Evolutionary conservation across 2,113 vertebrate genomes (phyloP), one percentile per base, ranked within the genome.

Genomic region (Nothocercus nigrocapillus): DNA sequence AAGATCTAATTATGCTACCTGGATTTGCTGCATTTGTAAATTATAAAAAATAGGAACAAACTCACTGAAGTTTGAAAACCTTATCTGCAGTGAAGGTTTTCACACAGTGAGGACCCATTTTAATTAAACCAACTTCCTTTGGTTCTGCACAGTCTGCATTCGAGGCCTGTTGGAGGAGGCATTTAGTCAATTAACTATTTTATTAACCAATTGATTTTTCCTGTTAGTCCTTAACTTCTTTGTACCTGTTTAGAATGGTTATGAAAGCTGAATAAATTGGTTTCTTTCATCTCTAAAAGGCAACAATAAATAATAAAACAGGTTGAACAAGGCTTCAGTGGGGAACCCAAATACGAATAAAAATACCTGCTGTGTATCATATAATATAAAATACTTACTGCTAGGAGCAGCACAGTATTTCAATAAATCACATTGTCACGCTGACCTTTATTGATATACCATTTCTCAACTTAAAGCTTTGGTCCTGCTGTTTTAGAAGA

Each of bases 131-230:
- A 82, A 18, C 38, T 70, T 94, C 87, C 96, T 97, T 95, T 91
- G 92, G 79, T 91, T 98, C 92, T 96, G 94, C 83, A 97, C 87
- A 94, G 95, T 95, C 96, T 97, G 89, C 95, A 96, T 82, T 95
- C 97, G 91, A 81, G 81, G 95, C 66, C 90, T 94, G 93, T 94
- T 95, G 90, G 89, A 97, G 97, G 73, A 90, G 97, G 89, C 96
- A 95, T 97, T 97, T 97, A 96, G 96, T 98, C 98, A 98, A 98
- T 98, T 98, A 98, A 97, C 95, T 97, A 97, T 98, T 98, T 98
- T 98, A 98, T 98, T 98, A 98, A 96, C 97, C 91, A 95, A 97
- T 97, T 97, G 97, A 98, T 97, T 98, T 97, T 97, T 94, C 90
- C 89, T 95, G 87, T 83, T 96, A 97, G 95, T 90, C 94, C 91